Evolutionary conservation across 2,888 invertebrate species (phyloP).

Genomic region (Linyphia triangularis): DNA sequence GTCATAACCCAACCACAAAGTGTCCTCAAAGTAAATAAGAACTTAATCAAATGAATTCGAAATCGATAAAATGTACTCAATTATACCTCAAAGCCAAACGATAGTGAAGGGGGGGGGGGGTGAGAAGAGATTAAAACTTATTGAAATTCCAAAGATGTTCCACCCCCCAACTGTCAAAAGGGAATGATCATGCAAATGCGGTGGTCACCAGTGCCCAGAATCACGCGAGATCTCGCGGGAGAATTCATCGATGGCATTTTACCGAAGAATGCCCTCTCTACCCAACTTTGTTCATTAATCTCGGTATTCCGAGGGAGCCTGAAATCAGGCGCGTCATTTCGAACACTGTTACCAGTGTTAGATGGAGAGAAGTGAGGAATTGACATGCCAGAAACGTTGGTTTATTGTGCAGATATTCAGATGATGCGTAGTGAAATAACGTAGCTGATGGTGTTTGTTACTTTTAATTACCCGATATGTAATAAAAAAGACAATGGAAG

Average conservation of each 20-base stretch:
- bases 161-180: constrained; percentile 34
- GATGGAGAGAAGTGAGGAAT: background rate
- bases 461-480: no score
- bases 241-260: constrained; percentile 59
- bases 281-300: constrained; percentile 73
- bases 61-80: constrained; percentile 58
- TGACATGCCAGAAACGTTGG: background rate
- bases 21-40: constrained; percentile 53
- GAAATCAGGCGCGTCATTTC: constrained; percentile 44
- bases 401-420: no score
- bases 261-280: constrained; percentile 54
- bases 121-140: constrained; percentile 73
- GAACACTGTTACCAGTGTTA: constrained; percentile 48
- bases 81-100: constrained; percentile 36
- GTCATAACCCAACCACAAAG: constrained; percentile 29
- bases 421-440: no score
- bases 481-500: no score
- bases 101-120: background rate
- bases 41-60: constrained; percentile 61
- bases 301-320: constrained; percentile 30
- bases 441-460: no score
- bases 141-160: constrained; percentile 73
- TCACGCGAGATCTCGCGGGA: constrained; percentile 66
- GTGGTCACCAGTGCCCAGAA: constrained; percentile 72
- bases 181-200: constrained; percentile 74